Evolutionary conservation across 2,797 vertebrate genomes (phyloP), one percentile per base, ranked within the genome.

Genomic region (Scarus forsteni): DNA sequence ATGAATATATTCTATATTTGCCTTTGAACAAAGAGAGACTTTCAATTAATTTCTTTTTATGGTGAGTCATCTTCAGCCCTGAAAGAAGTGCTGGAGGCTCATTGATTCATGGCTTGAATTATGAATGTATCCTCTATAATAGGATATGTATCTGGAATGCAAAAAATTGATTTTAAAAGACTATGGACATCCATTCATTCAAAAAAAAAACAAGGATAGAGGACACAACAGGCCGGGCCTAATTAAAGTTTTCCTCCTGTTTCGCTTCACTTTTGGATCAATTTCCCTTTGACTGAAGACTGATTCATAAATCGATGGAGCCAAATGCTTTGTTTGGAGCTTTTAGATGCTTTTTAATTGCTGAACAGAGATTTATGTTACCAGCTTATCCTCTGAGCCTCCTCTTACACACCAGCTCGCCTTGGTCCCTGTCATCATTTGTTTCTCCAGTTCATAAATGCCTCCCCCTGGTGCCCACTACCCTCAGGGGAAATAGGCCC

Each of bases 371-470:
- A 78, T 75, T 60, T 60, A 69, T 64, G 34, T 43, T 43, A 51
- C 53, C 18, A 53, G 67, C 67, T 65, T 71, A 66, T 65, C 46
- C 58, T 14, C 19, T 15, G 2, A 9, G 65, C 66, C 49, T 58
- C 43, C 40, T 55, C 54, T 74, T 69, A 74, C 59, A 79, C 39
- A 10, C 59, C 69, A 53, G 15, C 54, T 78, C 36, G 35, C 51
- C 64, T 66, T 13, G 49, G 75, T 80, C 71, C 51, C 74, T 78
- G 81, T 88, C 83, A 81, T 87, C 85, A 85, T 91, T 89, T 87
- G 86, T 89, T 90, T 78, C 86, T 67, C 61, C 63, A 60, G 60
- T 88, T 89, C 82, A 89, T 90, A 80, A 90, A 90, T 73, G 73
- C 66, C 75, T 87, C 85, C 73, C 58, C 73, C 65, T 65, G 66